Evolutionary conservation across 2,888 invertebrate species (phyloP), one percentile per base, ranked within the genome.

Genomic region (Augochlorella aurata): DNA sequence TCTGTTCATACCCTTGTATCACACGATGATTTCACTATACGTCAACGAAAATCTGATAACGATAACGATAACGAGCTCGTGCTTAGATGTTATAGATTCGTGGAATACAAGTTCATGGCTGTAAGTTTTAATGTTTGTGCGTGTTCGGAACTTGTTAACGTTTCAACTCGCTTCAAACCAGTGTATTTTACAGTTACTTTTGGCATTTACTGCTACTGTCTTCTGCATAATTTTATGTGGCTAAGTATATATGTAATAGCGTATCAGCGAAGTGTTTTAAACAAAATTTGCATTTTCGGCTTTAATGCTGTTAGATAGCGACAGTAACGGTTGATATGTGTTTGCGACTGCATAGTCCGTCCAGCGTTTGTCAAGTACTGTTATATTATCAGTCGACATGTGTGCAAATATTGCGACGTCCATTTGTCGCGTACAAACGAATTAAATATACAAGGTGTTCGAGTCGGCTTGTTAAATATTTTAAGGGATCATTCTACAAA

Each of bases 281-380:
- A 44, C 49, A 66, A 69, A 75, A 75, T 81, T 54, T 77, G 76
- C 24, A 71, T 74, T 61, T 70, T 76, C 63, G 70, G n/a, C 58
- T 74, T 79, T 58, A 58, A 58, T 24, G n/a, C 73, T 47, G 44
- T 83, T 79, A 47, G 12, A 69, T 65, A 68, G 38, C 18, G 29
- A 10, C 18, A 38, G 5, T 74, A 77, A 79, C 77, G 79, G 63
- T 77, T 68, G 79, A 85, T 87, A 85, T 73, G 87, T 85, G 86
- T 84, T 82, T 50, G 80, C 68, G 82, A 89, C 82, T 89, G 85
- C 88, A 89, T 85, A 90, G 87, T 92, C 91, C 91, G 91, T 91
- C 91, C 91, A 91, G 74, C 86, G 79, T 89, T 18, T 38, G 80
- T 88, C 84, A 79, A 68, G 70, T 38, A 24, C 54, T 81, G 79